Evolutionary conservation across 1,140 invertebrate species (phyloP).

Genomic region (Anoplophora glabripennis): DNA sequence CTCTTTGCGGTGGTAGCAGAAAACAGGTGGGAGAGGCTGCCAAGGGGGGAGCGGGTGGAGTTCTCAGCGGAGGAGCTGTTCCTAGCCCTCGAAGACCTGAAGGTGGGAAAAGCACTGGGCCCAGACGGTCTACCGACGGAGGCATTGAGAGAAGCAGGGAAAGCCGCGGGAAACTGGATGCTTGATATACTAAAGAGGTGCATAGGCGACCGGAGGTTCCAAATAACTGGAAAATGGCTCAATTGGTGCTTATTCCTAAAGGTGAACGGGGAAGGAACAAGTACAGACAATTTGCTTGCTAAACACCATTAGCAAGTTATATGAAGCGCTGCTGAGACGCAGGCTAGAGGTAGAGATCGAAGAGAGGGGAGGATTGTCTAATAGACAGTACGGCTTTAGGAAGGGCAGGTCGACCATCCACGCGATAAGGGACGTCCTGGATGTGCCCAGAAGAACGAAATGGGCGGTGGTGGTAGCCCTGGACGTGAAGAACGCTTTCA

Average conservation of each 20-base stretch:
- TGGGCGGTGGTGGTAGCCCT: no score
- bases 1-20: neutral
- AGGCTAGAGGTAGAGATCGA: no score
- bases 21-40: neutral
- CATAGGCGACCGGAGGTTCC: neutral
- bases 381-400: no score
- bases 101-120: neutral
- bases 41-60: neutral
- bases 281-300: no score
- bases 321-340: no score
- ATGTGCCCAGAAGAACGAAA: no score
- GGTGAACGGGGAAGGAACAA: neutral
- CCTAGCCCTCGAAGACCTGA: neutral
- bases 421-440: no score
- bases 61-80: neutral
- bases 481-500: no score
- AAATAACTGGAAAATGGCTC: neutral
- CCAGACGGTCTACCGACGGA: neutral
- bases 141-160: neutral
- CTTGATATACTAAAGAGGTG: slow-evolving; percentile 3
- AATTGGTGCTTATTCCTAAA: neutral
- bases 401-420: no score
- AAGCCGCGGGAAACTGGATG: neutral
- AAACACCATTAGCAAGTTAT: no score
- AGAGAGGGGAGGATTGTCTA: no score